phyloP scores from a whole-genome alignment of 2,888 invertebrate genomes.

The Polia nebulosa region DNA sequence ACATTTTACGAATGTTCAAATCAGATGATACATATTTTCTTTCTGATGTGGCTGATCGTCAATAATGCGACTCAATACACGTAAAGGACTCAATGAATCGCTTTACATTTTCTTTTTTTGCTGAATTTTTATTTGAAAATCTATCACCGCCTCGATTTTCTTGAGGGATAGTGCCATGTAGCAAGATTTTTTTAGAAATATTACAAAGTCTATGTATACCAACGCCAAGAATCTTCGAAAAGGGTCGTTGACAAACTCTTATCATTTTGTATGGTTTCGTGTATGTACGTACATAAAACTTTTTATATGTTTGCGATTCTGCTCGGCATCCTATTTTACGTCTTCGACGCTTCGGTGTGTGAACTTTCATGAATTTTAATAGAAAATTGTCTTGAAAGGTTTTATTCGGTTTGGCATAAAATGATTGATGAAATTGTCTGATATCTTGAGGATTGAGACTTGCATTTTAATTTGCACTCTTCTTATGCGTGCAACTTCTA shows the following conservation, averaged over 20 bases:
- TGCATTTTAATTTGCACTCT: conserved; percentile 1
- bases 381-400: conserved; percentile 20
- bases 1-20: background rate
- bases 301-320: conserved; percentile 8
- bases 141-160: conserved; percentile 55
- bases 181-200: conserved; percentile 12
- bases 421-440: conserved; percentile 12
- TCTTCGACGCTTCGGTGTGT: conserved; percentile 10
- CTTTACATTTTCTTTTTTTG: conserved; percentile 35
- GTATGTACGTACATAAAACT: conserved; percentile 21
- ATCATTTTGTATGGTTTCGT: conserved; percentile 26
- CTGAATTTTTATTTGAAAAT: conserved; percentile 35
- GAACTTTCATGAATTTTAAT: conserved; percentile 28
- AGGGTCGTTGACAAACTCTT: conserved; percentile 14
- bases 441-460: conserved; percentile 20
- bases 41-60: conserved; percentile 2
- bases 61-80: conserved; percentile 39
- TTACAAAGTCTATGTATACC: conserved; percentile 16
- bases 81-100: conserved; percentile 20
- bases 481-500: background rate
- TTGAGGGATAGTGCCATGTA: background rate
- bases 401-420: conserved; percentile 15
- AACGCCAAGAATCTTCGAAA: conserved; percentile 5
- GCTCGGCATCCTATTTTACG: conserved; percentile 15
- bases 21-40: conserved; percentile 18